Evolutionary conservation across 2,888 invertebrate genomes (phyloP).

Genomic region (Cremastinae sp.): DNA sequence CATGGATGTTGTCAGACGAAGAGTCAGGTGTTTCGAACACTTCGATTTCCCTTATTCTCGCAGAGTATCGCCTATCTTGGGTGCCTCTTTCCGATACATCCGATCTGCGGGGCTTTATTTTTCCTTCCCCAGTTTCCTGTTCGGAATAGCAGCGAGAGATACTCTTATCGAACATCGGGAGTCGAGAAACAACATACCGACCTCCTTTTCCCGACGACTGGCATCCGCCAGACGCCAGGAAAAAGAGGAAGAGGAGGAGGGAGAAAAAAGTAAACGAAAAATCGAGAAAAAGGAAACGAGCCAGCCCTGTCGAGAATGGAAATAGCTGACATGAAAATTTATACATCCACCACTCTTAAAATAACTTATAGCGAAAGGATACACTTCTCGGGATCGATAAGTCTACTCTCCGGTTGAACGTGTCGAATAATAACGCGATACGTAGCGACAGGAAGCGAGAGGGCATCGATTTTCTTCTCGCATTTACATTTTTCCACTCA

Average conservation of each 20-base stretch:
- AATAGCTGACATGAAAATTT: slow-evolving; percentile 32
- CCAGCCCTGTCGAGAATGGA: neutral
- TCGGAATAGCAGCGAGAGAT: slow-evolving; percentile 20
- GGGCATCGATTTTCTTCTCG: too few relatives aligned
- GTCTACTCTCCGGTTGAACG: too few relatives aligned
- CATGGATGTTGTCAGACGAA: too few relatives aligned
- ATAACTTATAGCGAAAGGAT: neutral
- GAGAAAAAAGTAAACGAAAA: slow-evolving; percentile 2
- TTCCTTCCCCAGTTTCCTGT: neutral
- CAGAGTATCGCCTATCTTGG: neutral
- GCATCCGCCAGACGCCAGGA: neutral
- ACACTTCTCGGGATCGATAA: too few relatives aligned
- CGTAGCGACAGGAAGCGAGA: too few relatives aligned
- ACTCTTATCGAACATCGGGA: slow-evolving; percentile 29
- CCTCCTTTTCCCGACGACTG: neutral
- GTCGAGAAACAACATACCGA: slow-evolving; percentile 19
- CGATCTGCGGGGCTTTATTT: slow-evolving; percentile 3
- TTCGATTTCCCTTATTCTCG: neutral
- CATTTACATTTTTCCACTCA: too few relatives aligned
- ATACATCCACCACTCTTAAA: slow-evolving; percentile 8
- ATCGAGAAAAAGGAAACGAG: slow-evolving; percentile 6
- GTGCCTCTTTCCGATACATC: slow-evolving; percentile 6
- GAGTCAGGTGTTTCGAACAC: too few relatives aligned
- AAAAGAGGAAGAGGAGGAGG: too few relatives aligned
- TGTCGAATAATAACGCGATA: too few relatives aligned